Base-by-base conservation (phyloP, 2,888 invertebrate genomes). In the Oscheius sp. region DNA sequence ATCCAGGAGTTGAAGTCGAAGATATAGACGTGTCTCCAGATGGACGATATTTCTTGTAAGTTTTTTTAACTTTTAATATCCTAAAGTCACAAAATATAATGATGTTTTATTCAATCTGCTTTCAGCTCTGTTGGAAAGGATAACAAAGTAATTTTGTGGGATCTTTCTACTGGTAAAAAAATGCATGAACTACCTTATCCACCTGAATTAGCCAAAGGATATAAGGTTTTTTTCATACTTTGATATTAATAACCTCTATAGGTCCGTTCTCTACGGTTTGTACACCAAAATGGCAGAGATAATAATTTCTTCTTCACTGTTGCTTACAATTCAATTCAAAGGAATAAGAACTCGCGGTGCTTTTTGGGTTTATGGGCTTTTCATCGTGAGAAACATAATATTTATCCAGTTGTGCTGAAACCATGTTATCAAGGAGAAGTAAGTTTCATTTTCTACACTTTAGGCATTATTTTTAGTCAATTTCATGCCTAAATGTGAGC, bases 401-500 rank as follows among this genome's bases (percentile, higher is more conserved):
- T 71, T 8, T 42, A 72, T 23, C 73, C 75, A 0, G 55, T 76
- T 31, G 65, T 72, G 0, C 65, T 76, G 23, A 72, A 74, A 23
- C 58, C 70, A 37, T 71, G 71, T 12, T 58, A 29, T 27, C 64
- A 73, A 31, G 75, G 75, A 53, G 73, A 78, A 64, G 76, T 78
- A 29, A 29, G 25, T 25, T 4, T 1, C 33, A 15, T 23, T 34
- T 17, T 10, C 15, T 2, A n/a, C 10, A 42, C 10, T 37, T 23
- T 12, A 45, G 8, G 17, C 20, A 15, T 45, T 39, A 27, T 53
- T 75, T 84, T 57, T 69, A 84, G 84, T 46, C 75, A 20, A 80
- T 86, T 57, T 84, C 86, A 1, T 74, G 77, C 12, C 65, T 86
- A 42, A 57, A 72, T 10, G 78, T 80, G 75, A 88, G 88, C 69